Percentiles rank a stretch among this genome's conserved stretches.
Conservation (phyloP, 2,888 invertebrate species). For the Tricholauxania praeusta region DNA sequence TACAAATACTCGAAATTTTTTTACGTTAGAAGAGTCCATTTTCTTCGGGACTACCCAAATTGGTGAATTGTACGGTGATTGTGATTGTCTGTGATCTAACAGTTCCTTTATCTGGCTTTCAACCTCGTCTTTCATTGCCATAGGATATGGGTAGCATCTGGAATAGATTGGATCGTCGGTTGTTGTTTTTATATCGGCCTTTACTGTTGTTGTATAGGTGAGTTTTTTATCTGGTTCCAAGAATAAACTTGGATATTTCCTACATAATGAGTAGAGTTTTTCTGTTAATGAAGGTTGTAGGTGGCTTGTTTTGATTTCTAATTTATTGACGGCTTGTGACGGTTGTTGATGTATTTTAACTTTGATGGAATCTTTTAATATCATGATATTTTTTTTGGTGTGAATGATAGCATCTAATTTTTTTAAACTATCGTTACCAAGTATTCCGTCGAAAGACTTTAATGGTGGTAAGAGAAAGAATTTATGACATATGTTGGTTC, state of each 20-base stretch:
- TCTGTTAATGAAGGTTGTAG: not conserved
- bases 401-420: conserved; percentile 10
- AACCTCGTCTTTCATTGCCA: conserved; percentile 25
- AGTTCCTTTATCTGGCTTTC: not conserved
- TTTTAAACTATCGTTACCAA: conserved; percentile 20
- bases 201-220: conserved; percentile 28
- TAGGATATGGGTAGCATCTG: conserved; percentile 28
- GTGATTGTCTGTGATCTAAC: not conserved
- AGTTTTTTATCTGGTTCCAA: conserved; percentile 25
- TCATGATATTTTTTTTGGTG: conserved; percentile 3
- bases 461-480: not conserved
- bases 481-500: not conserved
- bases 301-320: conserved; percentile 1
- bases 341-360: conserved; percentile 2
- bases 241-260: not conserved
- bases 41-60: conserved; percentile 39
- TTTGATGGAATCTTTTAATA: not conserved
- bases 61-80: conserved; percentile 39
- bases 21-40: conserved; percentile 13
- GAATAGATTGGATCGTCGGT: conserved; percentile 28
- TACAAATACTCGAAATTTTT: conserved; percentile 33
- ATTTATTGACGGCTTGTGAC: conserved; percentile 1
- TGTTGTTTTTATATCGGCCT: conserved; percentile 26
- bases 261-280: not conserved
- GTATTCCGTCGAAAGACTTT: not conserved